Conservation (phyloP, 2,797 vertebrate species). For the Serranus cabrilla region DNA sequence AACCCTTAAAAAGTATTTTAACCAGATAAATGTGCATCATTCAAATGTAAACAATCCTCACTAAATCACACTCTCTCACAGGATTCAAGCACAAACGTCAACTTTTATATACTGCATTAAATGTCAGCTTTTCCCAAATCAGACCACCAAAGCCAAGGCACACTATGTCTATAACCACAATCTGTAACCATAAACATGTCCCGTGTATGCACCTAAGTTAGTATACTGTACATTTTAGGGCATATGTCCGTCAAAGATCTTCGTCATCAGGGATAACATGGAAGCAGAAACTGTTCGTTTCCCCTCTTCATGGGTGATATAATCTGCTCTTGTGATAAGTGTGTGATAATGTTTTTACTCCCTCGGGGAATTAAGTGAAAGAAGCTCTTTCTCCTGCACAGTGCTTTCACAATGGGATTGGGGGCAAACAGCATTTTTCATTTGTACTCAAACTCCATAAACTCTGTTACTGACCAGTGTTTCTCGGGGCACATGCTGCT, state of each 20-base stretch:
- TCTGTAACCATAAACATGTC: not conserved
- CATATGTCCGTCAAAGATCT: not conserved
- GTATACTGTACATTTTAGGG: not conserved
- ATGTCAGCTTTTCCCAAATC: not conserved
- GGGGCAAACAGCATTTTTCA: too few species aligned
- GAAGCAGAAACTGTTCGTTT: not conserved
- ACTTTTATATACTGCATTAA: not conserved
- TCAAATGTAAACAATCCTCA: not conserved
- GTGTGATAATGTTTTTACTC: not conserved
- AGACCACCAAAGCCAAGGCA: not conserved
- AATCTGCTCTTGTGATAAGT: constrained; percentile 33
- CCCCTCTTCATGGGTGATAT: not conserved
- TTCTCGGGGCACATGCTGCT: not conserved
- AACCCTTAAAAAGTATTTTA: not conserved
- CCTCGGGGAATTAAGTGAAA: not conserved
- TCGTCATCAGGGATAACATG: not conserved
- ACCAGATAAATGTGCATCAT: not conserved
- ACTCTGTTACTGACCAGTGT: not conserved
- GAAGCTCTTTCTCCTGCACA: not conserved
- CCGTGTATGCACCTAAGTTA: not conserved
- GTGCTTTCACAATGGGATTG: not conserved
- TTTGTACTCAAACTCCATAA: not conserved
- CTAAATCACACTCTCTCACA: too few species aligned
- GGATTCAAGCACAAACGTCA: not conserved
- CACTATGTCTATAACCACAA: not conserved